Evolutionary conservation across 2,113 vertebrate species (phyloP), one percentile per base, ranked within the genome.

Genomic region (Halcyon malimbica): DNA sequence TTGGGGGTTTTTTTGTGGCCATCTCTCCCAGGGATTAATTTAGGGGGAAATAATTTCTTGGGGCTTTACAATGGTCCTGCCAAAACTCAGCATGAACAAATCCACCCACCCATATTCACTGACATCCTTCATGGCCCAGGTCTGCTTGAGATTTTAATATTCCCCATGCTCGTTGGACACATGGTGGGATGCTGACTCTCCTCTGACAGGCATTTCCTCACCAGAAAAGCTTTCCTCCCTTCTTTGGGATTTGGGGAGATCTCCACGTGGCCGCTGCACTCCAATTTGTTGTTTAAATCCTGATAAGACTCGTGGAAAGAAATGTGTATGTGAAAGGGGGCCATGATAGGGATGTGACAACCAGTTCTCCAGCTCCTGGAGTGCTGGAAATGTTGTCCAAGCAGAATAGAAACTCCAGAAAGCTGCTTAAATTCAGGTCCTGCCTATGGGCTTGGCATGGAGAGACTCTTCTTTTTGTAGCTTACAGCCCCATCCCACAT

Each of bases 111-210:
- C 8, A 24, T 29, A 51, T 59, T 44, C 51, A 71, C 50, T 44
- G 53, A 17, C 42, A 20, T 64, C 78, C 33, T 82, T 53, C 10
- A 68, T 14, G n/a, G 25, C 23, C 65, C 0, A 1, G 11, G 1
- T 71, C 42, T 1, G 2, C 42, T 57, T 85, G 78, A 1, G 13
- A 41, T 83, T 85, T 80, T 16, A 51, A 60, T 48, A 15, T 33
- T 91, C 70, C 42, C 23, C 65, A 46, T 1, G 1, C 33, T 82
- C 10, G 0, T 46, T 1, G 4, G 56, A 69, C 0, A 0, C 56
- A 75, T 0, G 2, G 7, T 78, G 62, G 53, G 87, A 83, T 37
- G 39, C 67, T 80, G 39, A 48, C 42, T 76, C 56, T 67, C 35
- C 42, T 83, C 75, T 88, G 57, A 44, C 44, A 79, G 54, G 44